Conservation (phyloP, 2,113 vertebrate species). For the Gallinago media region DNA sequence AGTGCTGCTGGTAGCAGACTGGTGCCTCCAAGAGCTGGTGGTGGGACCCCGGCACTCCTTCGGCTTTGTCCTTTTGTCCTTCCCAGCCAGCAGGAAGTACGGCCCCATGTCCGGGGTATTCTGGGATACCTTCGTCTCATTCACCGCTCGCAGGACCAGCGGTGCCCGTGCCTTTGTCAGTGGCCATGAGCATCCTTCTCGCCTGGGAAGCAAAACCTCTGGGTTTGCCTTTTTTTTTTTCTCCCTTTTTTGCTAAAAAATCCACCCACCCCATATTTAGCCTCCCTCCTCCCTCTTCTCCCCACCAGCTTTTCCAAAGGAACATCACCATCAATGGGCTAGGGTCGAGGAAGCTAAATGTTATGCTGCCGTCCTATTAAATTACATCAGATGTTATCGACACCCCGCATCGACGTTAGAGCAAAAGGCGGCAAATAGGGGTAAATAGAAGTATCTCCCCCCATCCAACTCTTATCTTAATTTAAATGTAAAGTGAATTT, state of each 20-base stretch:
- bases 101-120: constrained; percentile 75
- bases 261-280: background rate
- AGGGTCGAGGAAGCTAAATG: constrained; percentile 3
- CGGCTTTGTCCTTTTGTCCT: constrained; percentile 83
- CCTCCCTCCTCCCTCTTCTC: background rate
- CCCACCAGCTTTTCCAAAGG: constrained; percentile 50
- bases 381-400: constrained; percentile 36
- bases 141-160: constrained; percentile 45
- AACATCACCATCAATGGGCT: background rate
- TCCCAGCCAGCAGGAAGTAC: constrained; percentile 81
- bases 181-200: constrained; percentile 56
- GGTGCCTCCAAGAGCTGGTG: constrained; percentile 82
- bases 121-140: constrained; percentile 80
- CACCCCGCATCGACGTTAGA: background rate
- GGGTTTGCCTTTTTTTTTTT: background rate
- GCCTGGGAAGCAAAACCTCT: constrained; percentile 39
- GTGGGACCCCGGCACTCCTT: constrained; percentile 78
- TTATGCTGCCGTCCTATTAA: constrained; percentile 4
- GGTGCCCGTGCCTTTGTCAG: constrained; percentile 63
- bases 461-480: constrained; percentile 13
- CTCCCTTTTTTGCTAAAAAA: background rate
- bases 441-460: constrained; percentile 16
- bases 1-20: constrained; percentile 81
- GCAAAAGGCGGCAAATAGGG: constrained; percentile 6
- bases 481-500: constrained; percentile 24